phyloP scores from a whole-genome alignment of 2,888 invertebrate genomes.

The Odontocolon sp. region DNA sequence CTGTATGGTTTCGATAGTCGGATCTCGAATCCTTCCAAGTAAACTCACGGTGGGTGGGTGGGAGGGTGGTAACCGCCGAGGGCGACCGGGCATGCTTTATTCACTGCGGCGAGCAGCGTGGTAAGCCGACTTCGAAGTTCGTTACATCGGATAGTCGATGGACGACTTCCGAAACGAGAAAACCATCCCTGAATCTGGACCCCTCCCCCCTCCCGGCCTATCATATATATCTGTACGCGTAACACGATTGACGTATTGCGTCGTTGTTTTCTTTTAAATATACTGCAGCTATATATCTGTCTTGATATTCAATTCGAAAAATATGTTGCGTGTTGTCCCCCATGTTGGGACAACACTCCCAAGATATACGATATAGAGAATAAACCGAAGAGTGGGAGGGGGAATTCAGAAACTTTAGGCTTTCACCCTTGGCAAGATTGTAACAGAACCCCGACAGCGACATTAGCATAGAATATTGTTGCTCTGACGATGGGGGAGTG shows the following conservation, averaged over 20 bases:
- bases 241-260: slow-evolving; percentile 38
- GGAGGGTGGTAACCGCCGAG: not conserved
- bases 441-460: slow-evolving; percentile 64
- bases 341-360: not conserved
- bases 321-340: slow-evolving; percentile 50
- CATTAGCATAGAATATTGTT: slow-evolving; percentile 74
- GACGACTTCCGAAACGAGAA: slow-evolving; percentile 54
- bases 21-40: slow-evolving; percentile 43
- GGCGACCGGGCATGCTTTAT: slow-evolving; percentile 57
- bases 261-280: slow-evolving; percentile 41
- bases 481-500: slow-evolving; percentile 56
- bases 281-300: slow-evolving; percentile 17
- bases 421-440: slow-evolving; percentile 67
- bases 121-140: slow-evolving; percentile 51
- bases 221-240: slow-evolving; percentile 13
- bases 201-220: not conserved
- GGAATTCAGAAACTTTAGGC: slow-evolving; percentile 48
- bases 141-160: slow-evolving; percentile 57
- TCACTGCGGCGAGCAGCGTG: slow-evolving; percentile 52
- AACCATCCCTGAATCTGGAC: slow-evolving; percentile 2
- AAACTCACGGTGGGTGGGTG: not conserved
- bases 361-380: too few relatives aligned
- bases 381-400: too few relatives aligned
- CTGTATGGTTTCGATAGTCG: slow-evolving; percentile 28
- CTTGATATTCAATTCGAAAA: slow-evolving; percentile 60